Base-by-base conservation (phyloP, 1,140 invertebrate species). In the Pentalonia nigronervosa region DNA sequence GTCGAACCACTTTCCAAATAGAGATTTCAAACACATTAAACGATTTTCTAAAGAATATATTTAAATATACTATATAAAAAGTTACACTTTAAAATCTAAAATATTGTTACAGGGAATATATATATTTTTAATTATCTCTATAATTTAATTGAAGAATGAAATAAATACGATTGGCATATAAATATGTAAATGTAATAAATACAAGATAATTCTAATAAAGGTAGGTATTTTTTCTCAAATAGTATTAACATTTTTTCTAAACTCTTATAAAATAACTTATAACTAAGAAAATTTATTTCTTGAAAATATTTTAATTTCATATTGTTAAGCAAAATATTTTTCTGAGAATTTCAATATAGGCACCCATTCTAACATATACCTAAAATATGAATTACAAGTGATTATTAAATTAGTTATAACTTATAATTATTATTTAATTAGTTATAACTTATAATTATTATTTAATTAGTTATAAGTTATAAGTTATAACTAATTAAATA, bases 1-100 rank as follows among this genome's bases (percentile, higher is more conserved):
- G 3, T 53, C 34, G 1, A 53, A 89, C n/a, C 7, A 34, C 87
- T 89, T 89, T 89, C 87, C n/a, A 89, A 53, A 89, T 53, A 89
- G 48, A 53, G 21, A 89, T 89, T 53, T 88, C 6, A 53, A 89
- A 89, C 20, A 88, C 11, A 53, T n/a, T 34, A 9, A 48, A 88
- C 17, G 47, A 53, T 88, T 88, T 88, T 50, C 86, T 88, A 50
- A 88, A 88, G 7, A 41, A 41, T 2, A 53, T 88, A 48, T 67
- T n/a, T n/a, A 67, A 25, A 67, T 67, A 67, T 67, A 2, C 3
- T 11, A 67, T 67, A 67, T n/a, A 25, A 67, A 4, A 67, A 67
- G 60, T 67, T 30, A 60, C 2, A 60, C 25, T 60, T 14, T 30
- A 60, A 30, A 30, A 67, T 67, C 11, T 30, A 14, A 67, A 67